Percentiles rank a stretch among this genome's conserved stretches.
Evolutionary conservation across 2,888 invertebrate species (phyloP).

Genomic region (Sepiola atlantica): DNA sequence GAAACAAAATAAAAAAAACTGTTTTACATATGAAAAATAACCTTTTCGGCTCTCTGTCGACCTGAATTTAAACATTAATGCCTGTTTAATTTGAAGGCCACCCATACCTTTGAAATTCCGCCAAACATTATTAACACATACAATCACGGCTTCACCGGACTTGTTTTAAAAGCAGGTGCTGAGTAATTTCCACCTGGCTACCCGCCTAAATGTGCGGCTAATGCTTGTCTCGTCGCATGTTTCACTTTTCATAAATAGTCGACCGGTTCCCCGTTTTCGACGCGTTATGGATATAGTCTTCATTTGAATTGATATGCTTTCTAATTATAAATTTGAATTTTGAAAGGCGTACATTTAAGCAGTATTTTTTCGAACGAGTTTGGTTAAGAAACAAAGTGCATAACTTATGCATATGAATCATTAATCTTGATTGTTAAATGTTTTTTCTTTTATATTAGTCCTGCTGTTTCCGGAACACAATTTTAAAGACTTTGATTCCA

Average conservation of each 20-base stretch:
- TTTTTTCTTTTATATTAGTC: no score
- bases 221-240: not conserved
- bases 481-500: no score
- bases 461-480: no score
- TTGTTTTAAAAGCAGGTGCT: conserved; percentile 9
- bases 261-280: not conserved
- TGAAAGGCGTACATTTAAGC: no score
- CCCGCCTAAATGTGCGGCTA: not conserved
- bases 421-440: no score
- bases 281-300: not conserved
- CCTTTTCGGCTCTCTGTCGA: not conserved
- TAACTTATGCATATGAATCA: no score
- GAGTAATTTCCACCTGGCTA: not conserved
- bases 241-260: not conserved
- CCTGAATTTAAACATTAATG: conserved; percentile 2
- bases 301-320: not conserved
- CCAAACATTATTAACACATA: not conserved
- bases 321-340: not conserved
- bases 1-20: not conserved
- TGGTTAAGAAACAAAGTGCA: no score
- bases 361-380: no score
- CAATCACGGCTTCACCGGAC: not conserved
- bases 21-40: not conserved
- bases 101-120: not conserved
- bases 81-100: not conserved